Percentiles rank a stretch among this genome's conserved stretches.
Conservation (phyloP, 2,797 vertebrate genomes). For the Heterohyrax brucei region DNA sequence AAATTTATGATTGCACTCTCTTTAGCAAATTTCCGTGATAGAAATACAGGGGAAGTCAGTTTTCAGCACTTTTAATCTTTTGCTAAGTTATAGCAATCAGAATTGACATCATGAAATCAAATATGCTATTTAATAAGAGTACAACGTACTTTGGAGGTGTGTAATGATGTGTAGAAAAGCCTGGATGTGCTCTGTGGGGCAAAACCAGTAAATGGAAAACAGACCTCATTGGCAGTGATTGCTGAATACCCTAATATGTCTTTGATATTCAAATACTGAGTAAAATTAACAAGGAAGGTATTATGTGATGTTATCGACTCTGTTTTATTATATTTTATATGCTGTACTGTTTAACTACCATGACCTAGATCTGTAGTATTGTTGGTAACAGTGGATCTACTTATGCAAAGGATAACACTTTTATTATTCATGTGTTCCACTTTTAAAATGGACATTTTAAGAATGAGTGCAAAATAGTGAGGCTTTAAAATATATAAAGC, state of each 20-base stretch:
- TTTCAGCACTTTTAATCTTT: background rate
- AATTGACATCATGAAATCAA: constrained; percentile 60
- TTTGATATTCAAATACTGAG: constrained; percentile 1
- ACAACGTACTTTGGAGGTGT: background rate
- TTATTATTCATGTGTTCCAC: background rate
- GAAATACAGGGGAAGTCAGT: background rate
- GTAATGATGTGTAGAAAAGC: background rate
- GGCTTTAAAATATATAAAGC: constrained; percentile 29
- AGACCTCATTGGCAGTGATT: background rate
- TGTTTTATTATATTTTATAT: background rate
- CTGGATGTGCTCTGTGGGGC: background rate
- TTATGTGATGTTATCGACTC: background rate
- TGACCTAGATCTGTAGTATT: background rate
- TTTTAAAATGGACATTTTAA: constrained; percentile 4
- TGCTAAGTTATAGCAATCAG: background rate
- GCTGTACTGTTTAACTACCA: background rate
- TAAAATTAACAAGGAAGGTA: background rate
- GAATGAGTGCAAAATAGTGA: background rate
- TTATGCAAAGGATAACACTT: background rate
- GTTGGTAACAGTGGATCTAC: background rate
- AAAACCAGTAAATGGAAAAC: background rate
- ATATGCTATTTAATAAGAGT: constrained; percentile 1
- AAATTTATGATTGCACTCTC: background rate
- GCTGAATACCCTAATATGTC: background rate
- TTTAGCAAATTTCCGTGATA: background rate